Conservation (phyloP, 2,888 invertebrate species). For the Orgyia antiqua region DNA sequence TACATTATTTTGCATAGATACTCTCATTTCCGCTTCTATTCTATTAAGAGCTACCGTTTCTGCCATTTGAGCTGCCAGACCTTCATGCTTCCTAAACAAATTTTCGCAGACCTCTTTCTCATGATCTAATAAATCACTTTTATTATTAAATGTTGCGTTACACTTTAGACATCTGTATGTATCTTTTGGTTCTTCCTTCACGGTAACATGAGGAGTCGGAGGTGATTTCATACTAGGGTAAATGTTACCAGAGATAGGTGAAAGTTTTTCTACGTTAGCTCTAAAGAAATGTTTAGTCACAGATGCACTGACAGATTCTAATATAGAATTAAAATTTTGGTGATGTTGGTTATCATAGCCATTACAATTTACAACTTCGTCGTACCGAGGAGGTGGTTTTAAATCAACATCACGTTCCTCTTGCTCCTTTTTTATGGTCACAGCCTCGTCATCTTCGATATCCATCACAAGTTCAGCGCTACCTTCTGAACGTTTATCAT, state of each 20-base stretch:
- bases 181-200: constrained; percentile 63
- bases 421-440: constrained; percentile 65
- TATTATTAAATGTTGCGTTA: constrained; percentile 76
- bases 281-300: constrained; percentile 86
- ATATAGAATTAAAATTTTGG: constrained; percentile 83
- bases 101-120: constrained; percentile 81
- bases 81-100: constrained; percentile 81
- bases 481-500: constrained; percentile 69
- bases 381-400: constrained; percentile 39
- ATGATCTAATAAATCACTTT: constrained; percentile 82
- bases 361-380: constrained; percentile 48
- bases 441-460: constrained; percentile 78
- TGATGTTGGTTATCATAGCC: constrained; percentile 62
- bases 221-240: constrained; percentile 58
- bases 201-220: constrained; percentile 38
- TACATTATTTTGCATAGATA: constrained; percentile 67
- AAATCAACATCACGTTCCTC: constrained; percentile 47
- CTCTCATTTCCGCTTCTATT: constrained; percentile 68
- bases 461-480: constrained; percentile 84
- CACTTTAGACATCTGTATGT: constrained; percentile 77
- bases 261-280: constrained; percentile 82
- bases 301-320: constrained; percentile 85
- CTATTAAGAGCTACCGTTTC: constrained; percentile 80
- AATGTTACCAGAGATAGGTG: constrained; percentile 73
- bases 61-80: constrained; percentile 87